Base-by-base conservation (phyloP, 2,113 vertebrate species). In the Grallaria varia region DNA sequence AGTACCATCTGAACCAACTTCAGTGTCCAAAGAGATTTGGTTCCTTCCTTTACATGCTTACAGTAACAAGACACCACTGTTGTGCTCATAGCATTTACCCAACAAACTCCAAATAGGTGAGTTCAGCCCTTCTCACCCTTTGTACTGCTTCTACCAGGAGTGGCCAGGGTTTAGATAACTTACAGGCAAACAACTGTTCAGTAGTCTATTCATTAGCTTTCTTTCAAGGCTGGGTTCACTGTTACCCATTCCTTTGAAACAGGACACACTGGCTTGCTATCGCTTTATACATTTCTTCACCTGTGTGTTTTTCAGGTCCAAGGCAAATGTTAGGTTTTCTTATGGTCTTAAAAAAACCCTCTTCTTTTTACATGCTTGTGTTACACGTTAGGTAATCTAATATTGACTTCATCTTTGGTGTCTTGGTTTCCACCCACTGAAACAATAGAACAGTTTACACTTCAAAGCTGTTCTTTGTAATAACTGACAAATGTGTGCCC, bases 251-350 rank as follows among this genome's bases (percentile, higher is more conserved):
- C 18, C 55, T 87, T 75, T 80, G 89, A 95, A 92, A 50, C 40
- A 83, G 75, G 40, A 63, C 49, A 50, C 35, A 21, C 9, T 21
- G 47, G 5, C 4, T 88, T 60, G 24, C 28, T 45, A 10, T 30
- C 9, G 27, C 30, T 60, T 92, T 39, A 16, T 56, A 33, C 33
- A 8, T 72, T 83, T 72, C 21, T 55, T 63, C 53, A 25, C 27
- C 30, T 6, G 2, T 56, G n/a, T 0, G 0, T 45, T 59, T 75
- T 79, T 87, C 73, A 58, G 72, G 18, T 56, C 77, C 4, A 4
- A 30, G 40, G 30, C 33, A 58, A 53, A 33, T 9, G 28, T 82
- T 63, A 28, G 47, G 5, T 47, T 85, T 92, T 90, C 77, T 82
- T 55, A 47, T 2, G 13, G 58, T 87, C 77, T 75, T 78, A 64